Evolutionary conservation across 2,113 vertebrate genomes (phyloP), one percentile per base, ranked within the genome.

Genomic region (Gopherus flavomarginatus): DNA sequence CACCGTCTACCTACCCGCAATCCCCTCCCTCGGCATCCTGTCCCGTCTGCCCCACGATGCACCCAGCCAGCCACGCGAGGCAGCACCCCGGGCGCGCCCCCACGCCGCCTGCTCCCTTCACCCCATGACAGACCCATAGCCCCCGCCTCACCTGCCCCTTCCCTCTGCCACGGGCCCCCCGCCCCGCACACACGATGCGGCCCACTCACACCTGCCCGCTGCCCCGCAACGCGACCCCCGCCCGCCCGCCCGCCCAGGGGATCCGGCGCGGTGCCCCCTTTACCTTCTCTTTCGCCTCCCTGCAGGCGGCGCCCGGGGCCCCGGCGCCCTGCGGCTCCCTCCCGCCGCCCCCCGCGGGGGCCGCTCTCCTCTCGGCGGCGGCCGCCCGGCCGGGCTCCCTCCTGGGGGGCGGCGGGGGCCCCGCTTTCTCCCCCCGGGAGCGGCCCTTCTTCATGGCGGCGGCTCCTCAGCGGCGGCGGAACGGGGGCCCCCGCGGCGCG

Each of bases 401-500:
- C 59, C 95, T 56, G 19, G 90, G 79, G 12, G 90, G 72, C 49
- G 92, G 91, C 31, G 90, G 90, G 56, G 84, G 81, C n/a, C 80
- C 86, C 90, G 92, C 88, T 92, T 94, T 94, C 50, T 96, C 95
- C 80, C 92, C 95, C 88, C 95, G 94, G 13, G 94, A 86, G 72
- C 94, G 95, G 83, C 94, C 92, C 88, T 96, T 96, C 92, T 79
- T 96, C 95, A 96, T 96, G 79, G 26, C 77, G 57, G 86, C 38
- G 42, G 52, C 17, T 59, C 14, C 56, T 65, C 87, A 42, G 54
- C 86, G 72, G 87, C 78, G 79, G 77, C 86, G 88, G 86, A 72
- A 47, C 79, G n/a, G 49, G 26, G 89, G 35, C 42, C 57, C 79
- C 81, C 86, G 4, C 35, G 12, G 47, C 31, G 56, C 26, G 44